Evolutionary conservation across 2,888 invertebrate genomes (phyloP).

Genomic region (Troides aeacus): DNA sequence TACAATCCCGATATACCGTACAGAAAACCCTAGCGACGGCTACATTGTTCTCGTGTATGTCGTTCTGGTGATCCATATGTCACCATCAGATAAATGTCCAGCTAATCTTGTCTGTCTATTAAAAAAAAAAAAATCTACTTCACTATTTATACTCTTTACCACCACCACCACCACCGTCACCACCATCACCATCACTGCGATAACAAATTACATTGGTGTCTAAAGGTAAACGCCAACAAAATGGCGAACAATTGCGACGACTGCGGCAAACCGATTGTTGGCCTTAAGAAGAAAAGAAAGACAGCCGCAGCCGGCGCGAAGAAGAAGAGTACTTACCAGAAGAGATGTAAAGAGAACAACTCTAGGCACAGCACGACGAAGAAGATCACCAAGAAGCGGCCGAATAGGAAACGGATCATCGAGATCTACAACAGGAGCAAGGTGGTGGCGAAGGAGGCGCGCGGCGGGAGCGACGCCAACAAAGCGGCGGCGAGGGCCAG

Average conservation of each 20-base stretch:
- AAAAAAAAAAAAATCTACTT: too few species aligned
- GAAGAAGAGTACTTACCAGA: background rate
- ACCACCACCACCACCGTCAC: too few species aligned
- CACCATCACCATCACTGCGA: too few species aligned
- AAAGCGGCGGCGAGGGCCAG: background rate
- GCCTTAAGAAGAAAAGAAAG: background rate
- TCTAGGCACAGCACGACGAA: background rate
- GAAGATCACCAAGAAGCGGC: background rate
- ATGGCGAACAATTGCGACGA: background rate
- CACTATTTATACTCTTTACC: too few species aligned
- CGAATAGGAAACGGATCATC: background rate
- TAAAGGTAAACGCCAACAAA: background rate
- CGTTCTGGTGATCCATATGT: too few species aligned
- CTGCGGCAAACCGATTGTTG: background rate
- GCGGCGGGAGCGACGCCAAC: too few species aligned
- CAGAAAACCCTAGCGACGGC: too few species aligned
- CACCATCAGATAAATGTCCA: too few species aligned
- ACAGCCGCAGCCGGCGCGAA: background rate
- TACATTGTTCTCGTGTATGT: too few species aligned
- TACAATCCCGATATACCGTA: background rate
- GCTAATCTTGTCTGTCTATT: too few species aligned
- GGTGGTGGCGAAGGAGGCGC: background rate
- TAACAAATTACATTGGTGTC: background rate
- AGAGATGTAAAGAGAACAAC: background rate
- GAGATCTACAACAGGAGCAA: background rate